phyloP scores from a whole-genome alignment of 2,888 invertebrate genomes.

The Dioctria linearis region DNA sequence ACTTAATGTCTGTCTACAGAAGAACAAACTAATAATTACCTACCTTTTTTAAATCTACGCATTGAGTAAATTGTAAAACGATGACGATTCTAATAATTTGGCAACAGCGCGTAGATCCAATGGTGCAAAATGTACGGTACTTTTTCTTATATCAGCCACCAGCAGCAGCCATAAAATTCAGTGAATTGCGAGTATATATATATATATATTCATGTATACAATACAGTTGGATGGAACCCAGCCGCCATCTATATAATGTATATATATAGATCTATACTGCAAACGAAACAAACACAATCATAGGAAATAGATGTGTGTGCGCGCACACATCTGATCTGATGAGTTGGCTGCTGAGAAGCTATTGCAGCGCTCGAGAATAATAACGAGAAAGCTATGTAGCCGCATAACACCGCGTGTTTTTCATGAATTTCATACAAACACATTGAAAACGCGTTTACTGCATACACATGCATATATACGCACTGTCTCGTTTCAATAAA shows the following conservation, averaged over 20 bases:
- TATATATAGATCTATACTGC: too few relatives aligned
- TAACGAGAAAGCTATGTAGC: too few relatives aligned
- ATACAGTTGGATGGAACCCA: neutral
- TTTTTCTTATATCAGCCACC: constrained; percentile 7
- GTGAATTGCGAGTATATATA: neutral
- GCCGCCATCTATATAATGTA: neutral
- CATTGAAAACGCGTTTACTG: neutral
- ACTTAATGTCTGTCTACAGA: too few relatives aligned
- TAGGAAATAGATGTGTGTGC: neutral
- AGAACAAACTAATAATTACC: too few relatives aligned
- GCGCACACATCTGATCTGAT: neutral
- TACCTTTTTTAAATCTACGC: too few relatives aligned
- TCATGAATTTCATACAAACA: constrained; percentile 6
- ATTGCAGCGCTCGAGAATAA: neutral
- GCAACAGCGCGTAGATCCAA: neutral
- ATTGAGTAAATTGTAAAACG: too few relatives aligned
- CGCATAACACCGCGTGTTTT: neutral
- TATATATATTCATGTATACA: neutral
- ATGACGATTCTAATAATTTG: neutral
- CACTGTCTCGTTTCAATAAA: neutral
- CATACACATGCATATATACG: neutral
- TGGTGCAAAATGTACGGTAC: constrained; percentile 23
- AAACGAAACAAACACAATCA: too few relatives aligned
- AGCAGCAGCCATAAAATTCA: constrained; percentile 16
- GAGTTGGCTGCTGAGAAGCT: neutral